Evolutionary conservation across 1,140 invertebrate species (phyloP), one percentile per base, ranked within the genome.

Genomic region (Octopus bimaculoides): DNA sequence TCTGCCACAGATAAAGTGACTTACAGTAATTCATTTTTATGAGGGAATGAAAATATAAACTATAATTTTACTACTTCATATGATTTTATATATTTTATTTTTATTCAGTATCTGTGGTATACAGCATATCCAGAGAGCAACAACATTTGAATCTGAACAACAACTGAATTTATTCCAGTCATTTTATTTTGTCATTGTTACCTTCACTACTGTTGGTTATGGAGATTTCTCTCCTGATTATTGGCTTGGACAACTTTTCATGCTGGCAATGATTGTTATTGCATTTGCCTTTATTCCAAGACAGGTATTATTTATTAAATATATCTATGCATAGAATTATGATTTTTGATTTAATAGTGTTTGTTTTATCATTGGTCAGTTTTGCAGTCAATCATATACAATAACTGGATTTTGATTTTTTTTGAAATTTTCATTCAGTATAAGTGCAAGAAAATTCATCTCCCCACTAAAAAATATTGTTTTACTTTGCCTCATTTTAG

Each of bases 181-280:
- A 53, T 95, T 96, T 0, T 99, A 98, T 91, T 98, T 97, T 90
- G 96, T 98, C 17, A 96, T 98, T 75, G 97, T 98, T 54, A 98
- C 97, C 54, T 98, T 98, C 89, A 97, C 96, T 12, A 98, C 96
- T 0, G 96, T 98, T 0, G 90, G 89, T 10, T 91, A 90, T 78
- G 90, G 90, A 52, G 96, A 98, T 90, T 95, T 97, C 84, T 95
- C 97, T 75, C 97, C 97, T 6, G 97, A 98, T 89, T 97, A 97
- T 86, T 98, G 97, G 96, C 96, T 96, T 0, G 96, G 96, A 1
- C 96, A 98, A 87, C 93, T 98, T 0, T 98, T 96, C 88, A 98
- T 98, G 95, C 95, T 98, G 12, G 83, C 91, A 20, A 96, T 98
- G 95, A 98, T 98, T 85, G 95, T 95, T 87, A 95, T 97, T 3